Conservation (phyloP, 2,797 vertebrate genomes). For the Pachyuromys duprasi region DNA sequence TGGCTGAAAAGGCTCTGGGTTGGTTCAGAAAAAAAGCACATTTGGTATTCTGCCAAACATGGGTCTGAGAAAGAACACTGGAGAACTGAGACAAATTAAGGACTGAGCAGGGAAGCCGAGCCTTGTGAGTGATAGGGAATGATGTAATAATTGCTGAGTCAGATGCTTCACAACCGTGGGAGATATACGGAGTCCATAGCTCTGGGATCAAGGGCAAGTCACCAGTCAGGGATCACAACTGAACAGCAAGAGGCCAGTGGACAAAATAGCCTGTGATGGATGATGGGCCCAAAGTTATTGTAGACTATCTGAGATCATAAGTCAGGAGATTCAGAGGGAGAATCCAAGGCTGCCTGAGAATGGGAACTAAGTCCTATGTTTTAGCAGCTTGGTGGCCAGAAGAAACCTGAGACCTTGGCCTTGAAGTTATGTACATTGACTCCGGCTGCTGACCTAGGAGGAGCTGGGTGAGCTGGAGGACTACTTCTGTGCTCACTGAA, state of each 20-base stretch:
- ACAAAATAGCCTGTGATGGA: accelerated
- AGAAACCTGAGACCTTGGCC: not conserved
- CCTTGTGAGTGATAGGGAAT: not conserved
- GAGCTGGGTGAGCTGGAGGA: not conserved
- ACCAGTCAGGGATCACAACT: too few species aligned
- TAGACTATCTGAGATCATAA: not conserved
- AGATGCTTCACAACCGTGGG: not conserved
- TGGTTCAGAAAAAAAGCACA: not conserved
- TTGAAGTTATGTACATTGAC: not conserved
- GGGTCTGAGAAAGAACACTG: not conserved
- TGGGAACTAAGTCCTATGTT: not conserved
- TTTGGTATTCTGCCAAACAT: not conserved
- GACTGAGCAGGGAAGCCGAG: not conserved
- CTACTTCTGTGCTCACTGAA: not conserved
- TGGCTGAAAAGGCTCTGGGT: not conserved
- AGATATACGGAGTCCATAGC: not conserved
- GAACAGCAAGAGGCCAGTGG: not conserved
- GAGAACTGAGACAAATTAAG: not conserved
- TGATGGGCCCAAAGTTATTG: not conserved
- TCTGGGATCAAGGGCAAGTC: not conserved
- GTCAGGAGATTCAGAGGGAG: not conserved
- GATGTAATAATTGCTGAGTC: not conserved
- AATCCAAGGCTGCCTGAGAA: not conserved
- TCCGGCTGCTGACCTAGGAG: not conserved
- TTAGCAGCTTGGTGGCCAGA: too few species aligned